Evolutionary conservation across 2,888 invertebrate species (phyloP), one percentile per base, ranked within the genome.

Genomic region (Corythucha ciliata): DNA sequence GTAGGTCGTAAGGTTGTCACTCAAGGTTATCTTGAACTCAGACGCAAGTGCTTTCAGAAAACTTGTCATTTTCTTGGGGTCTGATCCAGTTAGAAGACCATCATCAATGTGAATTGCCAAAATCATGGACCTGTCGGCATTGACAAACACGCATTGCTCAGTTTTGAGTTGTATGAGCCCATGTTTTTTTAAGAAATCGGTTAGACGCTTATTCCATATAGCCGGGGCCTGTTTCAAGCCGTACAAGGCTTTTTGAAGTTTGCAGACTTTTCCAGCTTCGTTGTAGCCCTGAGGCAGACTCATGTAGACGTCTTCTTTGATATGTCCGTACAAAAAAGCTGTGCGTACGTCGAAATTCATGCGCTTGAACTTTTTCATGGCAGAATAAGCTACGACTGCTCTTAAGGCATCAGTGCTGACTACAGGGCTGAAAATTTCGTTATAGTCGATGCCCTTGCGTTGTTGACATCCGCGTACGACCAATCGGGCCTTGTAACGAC

Each of bases 261-360:
- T 48, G 24, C 48, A 48, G 8, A 48, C 26, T 37, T 48, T 48
- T 21, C 24, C 25, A 4, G n/a, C n/a, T 18, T 37, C 26, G 8
- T 37, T 16, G 18, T 14, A 48, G 14, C 48, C 48, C 6, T 48
- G 16, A 22, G 48, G 48, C 27, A 36, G 25, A 12, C 26, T 37
- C 48, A 48, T 48, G 18, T 36, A 48, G 18, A 48, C 18, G 7
- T 48, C 48, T 48, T 48, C 48, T 16, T 48, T 6, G 18, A 48
- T 14, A 7, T 21, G 5, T 3, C 47, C 47, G 18, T 47, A 21
- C 16, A 45, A 16, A 45, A 45, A 45, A 16, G 45, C 45, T 21
- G 10, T 45, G 6, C 16, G 6, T 14, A 46, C 34, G 14, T 46
- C 33, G 14, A 46, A 46, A 5, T 46, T 46, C 46, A 46, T 48